These are phyloP conservation scores for Balearica regulorum DNA, from an alignment of 2,797 vertebrate species.

Conservation along the genomic window DNA sequence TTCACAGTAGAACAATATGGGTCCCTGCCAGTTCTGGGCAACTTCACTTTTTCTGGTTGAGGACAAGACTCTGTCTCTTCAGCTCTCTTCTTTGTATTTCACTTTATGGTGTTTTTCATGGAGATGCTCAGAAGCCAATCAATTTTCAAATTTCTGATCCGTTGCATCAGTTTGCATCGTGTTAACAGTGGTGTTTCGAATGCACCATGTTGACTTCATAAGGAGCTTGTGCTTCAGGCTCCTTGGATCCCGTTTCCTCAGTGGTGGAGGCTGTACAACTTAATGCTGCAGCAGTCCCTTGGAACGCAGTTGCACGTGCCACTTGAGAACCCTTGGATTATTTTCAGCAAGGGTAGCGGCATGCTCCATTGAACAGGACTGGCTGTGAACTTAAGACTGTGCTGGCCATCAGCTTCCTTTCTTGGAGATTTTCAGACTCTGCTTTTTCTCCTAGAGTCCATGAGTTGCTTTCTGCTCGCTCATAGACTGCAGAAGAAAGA, in stretches of 20 bases:
- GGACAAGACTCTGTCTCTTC: background rate
- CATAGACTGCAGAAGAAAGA: conserved; percentile 65
- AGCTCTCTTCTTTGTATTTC: background rate
- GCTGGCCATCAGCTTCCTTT: conserved; percentile 2
- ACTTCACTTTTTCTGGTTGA: background rate
- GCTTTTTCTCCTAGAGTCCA: conserved; percentile 66
- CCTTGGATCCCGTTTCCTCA: background rate
- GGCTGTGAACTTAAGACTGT: background rate
- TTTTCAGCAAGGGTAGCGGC: background rate
- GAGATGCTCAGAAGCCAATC: background rate
- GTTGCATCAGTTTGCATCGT: background rate
- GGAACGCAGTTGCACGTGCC: background rate
- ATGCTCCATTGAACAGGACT: background rate
- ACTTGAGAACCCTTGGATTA: background rate
- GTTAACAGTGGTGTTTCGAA: background rate
- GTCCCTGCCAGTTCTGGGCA: background rate
- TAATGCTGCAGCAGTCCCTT: background rate
- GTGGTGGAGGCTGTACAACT: background rate
- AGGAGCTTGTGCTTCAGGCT: background rate
- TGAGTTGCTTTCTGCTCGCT: conserved; percentile 28
- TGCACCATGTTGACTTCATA: background rate
- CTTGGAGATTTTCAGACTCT: conserved; percentile 19
- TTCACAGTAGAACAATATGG: background rate
- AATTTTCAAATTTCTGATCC: background rate
- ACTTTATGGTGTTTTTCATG: background rate